Conservation (phyloP, 1,140 invertebrate genomes). For the Penaeus indicus region DNA sequence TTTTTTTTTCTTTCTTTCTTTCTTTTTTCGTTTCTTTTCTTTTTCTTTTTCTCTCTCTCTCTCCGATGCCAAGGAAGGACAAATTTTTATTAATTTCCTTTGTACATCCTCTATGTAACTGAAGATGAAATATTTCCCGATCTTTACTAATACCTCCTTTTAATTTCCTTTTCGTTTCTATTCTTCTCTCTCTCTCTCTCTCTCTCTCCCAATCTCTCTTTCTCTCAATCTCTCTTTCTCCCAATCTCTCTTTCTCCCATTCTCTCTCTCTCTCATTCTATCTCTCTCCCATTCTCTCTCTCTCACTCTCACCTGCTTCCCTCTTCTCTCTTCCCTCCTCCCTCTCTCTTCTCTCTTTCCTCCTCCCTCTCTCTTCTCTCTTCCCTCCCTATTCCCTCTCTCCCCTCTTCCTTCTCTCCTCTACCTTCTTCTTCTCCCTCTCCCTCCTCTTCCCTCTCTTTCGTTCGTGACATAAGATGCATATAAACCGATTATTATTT, state of each 20-base stretch:
- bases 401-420: not conserved
- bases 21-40: not conserved
- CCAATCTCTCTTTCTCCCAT: not conserved
- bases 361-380: not conserved
- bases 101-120: too few species aligned
- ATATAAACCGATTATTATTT: not conserved
- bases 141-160: not conserved
- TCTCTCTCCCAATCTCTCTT: not conserved
- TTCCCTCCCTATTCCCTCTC: not conserved
- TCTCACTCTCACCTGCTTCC: not conserved
- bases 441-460: not conserved
- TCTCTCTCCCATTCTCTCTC: not conserved
- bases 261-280: not conserved
- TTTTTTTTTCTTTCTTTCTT: not conserved
- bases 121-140: not conserved
- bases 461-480: not conserved
- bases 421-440: not conserved
- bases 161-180: not conserved
- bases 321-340: not conserved
- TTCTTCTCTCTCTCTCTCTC: slow-evolving; percentile 1
- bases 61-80: not conserved
- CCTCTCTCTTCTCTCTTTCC: not conserved
- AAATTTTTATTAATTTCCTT: too few species aligned
- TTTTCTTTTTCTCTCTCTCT: not conserved
- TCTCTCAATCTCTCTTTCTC: not conserved